A percentile compares a stretch with the other conserved stretches of the same genome.
Evolutionary conservation across 1,140 invertebrate genomes (phyloP).

Genomic region (Whitmania pigra): DNA sequence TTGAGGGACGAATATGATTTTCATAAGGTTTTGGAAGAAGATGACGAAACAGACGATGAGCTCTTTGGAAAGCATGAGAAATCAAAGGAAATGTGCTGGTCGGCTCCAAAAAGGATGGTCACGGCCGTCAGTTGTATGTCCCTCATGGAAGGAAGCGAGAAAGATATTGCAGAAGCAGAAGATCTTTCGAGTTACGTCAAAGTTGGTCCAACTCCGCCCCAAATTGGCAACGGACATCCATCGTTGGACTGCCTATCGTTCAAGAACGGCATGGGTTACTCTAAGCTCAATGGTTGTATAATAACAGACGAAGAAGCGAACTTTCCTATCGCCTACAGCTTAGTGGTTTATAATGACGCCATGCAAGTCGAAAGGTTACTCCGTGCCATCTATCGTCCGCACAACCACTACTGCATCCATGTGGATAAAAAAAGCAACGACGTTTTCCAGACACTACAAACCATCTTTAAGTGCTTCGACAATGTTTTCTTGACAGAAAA

Average conservation of each 20-base stretch:
- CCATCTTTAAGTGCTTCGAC: conserved; percentile 31
- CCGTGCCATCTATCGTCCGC: conserved; percentile 32
- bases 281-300: not conserved
- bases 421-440: conserved; percentile 29
- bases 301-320: conserved; percentile 13
- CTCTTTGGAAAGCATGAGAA: too few relatives aligned
- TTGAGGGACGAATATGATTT: too few relatives aligned
- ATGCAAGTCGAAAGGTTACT: conserved; percentile 30
- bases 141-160: conserved; percentile 13
- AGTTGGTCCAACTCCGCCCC: too few relatives aligned
- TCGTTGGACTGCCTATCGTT: not conserved
- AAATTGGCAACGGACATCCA: too few relatives aligned
- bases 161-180: not conserved
- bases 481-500: conserved; percentile 35
- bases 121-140: conserved; percentile 12
- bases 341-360: conserved; percentile 14
- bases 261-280: not conserved
- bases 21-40: too few relatives aligned
- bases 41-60: too few relatives aligned
- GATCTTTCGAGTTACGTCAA: too few relatives aligned
- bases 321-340: conserved; percentile 22
- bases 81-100: not conserved
- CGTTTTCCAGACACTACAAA: conserved; percentile 25
- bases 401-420: conserved; percentile 37
- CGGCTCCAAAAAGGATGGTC: not conserved